These are phyloP conservation scores for Capra hircus DNA, from an alignment of 2,113 vertebrate species.

Conservation along the genomic window DNA sequence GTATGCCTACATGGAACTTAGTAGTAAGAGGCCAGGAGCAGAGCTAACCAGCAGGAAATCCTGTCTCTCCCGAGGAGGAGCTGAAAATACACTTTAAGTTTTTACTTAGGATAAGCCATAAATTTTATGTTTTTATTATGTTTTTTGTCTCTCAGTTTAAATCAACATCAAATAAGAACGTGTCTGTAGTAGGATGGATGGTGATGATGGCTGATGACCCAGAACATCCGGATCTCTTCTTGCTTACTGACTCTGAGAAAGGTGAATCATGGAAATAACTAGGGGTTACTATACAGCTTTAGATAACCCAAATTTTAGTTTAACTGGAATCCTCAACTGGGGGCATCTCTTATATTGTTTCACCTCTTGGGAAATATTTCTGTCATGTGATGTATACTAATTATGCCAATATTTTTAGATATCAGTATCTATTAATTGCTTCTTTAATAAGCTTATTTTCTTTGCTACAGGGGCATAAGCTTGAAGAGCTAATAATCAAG, in stretches of 20 bases:
- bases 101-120: not conserved
- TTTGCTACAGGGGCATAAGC: not conserved
- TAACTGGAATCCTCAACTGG: not conserved
- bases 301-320: not conserved
- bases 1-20: not conserved
- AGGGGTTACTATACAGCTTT: not conserved
- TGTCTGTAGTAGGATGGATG: conserved; percentile 96
- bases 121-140: not conserved
- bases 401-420: not conserved
- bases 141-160: conserved; percentile 88
- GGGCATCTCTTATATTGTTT: not conserved
- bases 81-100: not conserved
- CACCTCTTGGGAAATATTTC: not conserved
- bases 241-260: conserved; percentile 96
- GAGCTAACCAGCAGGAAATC: not conserved
- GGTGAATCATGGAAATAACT: conserved; percentile 79
- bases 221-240: conserved; percentile 95
- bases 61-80: not conserved
- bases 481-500: not conserved
- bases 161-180: conserved; percentile 92
- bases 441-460: not conserved
- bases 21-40: not conserved
- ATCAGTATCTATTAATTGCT: not conserved
- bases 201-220: conserved; percentile 98
- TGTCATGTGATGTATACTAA: not conserved